A percentile compares a stretch with the other conserved stretches of the same genome.
phyloP scores from a whole-genome alignment of 2,888 invertebrate genomes.

The Erebia aethiops region DNA sequence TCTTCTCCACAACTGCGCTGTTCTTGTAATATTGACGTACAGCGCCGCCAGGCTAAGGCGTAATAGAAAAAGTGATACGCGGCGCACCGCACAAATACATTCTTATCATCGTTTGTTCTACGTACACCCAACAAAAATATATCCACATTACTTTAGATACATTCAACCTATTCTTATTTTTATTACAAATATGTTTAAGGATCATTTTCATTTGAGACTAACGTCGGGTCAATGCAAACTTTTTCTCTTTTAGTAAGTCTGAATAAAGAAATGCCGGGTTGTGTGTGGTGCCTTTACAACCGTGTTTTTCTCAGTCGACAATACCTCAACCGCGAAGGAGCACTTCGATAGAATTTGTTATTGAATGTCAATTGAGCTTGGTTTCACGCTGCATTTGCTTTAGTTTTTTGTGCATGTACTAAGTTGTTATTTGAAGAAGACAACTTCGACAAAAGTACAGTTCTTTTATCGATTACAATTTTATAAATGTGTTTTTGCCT shows the following conservation, averaged over 20 bases:
- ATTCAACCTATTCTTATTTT: slow-evolving; percentile 13
- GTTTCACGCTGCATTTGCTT: slow-evolving; percentile 25
- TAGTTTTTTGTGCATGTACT: neutral
- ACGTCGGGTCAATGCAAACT: neutral
- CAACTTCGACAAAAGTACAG: neutral
- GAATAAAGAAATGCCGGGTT: slow-evolving; percentile 46
- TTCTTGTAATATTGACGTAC: slow-evolving; percentile 47
- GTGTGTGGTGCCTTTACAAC: slow-evolving; percentile 49
- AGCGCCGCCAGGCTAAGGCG: slow-evolving; percentile 53
- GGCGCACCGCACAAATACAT: slow-evolving; percentile 70
- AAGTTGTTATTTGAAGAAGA: neutral
- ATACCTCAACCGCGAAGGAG: slow-evolving; percentile 36
- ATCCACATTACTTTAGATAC: slow-evolving; percentile 15
- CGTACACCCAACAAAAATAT: slow-evolving; percentile 28
- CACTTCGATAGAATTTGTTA: slow-evolving; percentile 38
- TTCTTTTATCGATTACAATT: neutral
- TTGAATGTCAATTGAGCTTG: slow-evolving; percentile 34
- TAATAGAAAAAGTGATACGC: slow-evolving; percentile 79
- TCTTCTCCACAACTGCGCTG: slow-evolving; percentile 41
- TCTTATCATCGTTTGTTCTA: slow-evolving; percentile 60
- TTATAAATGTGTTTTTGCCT: neutral
- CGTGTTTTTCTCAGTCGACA: slow-evolving; percentile 39
- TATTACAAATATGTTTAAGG: slow-evolving; percentile 22
- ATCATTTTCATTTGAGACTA: neutral
- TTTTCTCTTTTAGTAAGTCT: slow-evolving; percentile 14